These are phyloP conservation scores for Auanema freiburgensis DNA, from an alignment of 2,888 invertebrate species.

Conservation along the genomic window DNA sequence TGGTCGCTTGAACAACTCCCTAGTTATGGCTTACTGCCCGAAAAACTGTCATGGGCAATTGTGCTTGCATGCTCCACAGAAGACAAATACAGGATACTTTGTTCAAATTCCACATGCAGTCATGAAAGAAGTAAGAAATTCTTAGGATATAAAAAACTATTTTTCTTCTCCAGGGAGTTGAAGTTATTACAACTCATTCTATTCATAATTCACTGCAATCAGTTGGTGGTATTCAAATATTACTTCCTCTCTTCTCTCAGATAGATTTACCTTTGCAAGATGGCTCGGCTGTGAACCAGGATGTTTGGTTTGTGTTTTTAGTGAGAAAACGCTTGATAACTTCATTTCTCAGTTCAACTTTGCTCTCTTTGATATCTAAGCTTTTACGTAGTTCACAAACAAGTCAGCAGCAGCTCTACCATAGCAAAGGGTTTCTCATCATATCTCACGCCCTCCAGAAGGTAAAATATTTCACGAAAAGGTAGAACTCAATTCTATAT, in stretches of 20 bases:
- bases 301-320: constrained; percentile 65
- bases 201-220: constrained; percentile 80
- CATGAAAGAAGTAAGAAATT: constrained; percentile 79
- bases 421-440: constrained; percentile 95
- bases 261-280: constrained; percentile 77
- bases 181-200: constrained; percentile 85
- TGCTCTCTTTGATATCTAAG: constrained; percentile 94
- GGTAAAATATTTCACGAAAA: constrained; percentile 8
- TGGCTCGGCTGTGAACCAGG: constrained; percentile 64
- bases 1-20: constrained; percentile 91
- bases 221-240: constrained; percentile 87
- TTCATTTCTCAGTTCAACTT: constrained; percentile 84
- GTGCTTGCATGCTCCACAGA: constrained; percentile 95
- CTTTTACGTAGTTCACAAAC: constrained; percentile 93
- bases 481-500: constrained; percentile 1
- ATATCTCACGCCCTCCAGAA: constrained; percentile 75
- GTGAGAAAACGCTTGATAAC: too few relatives aligned
- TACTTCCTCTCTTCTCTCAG: constrained; percentile 96
- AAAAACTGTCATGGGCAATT: constrained; percentile 94
- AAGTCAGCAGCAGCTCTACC: constrained; percentile 98
- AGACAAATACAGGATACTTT: constrained; percentile 94
- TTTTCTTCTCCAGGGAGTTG: constrained; percentile 79
- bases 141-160: not conserved
- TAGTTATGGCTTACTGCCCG: constrained; percentile 99
- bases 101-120: constrained; percentile 98